These are phyloP conservation scores for Crossocerus cetratus DNA, from an alignment of 2,888 invertebrate genomes.

Conservation along the genomic window DNA sequence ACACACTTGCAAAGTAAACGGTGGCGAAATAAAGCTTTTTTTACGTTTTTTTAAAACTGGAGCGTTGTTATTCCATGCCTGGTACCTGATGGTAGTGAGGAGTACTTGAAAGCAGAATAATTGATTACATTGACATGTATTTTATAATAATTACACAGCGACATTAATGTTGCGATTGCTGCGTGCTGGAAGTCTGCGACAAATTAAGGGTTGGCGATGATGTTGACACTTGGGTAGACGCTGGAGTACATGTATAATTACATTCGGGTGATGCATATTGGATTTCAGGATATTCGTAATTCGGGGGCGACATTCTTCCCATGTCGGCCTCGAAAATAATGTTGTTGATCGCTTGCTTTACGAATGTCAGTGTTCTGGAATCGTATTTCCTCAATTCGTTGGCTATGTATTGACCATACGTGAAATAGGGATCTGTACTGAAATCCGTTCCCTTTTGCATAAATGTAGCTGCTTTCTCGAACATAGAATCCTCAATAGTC, in stretches of 20 bases:
- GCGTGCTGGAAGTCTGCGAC: no score
- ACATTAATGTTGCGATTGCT: no score
- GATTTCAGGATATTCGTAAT: no score
- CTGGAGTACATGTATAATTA: no score
- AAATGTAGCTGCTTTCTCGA: neutral
- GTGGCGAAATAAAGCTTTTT: constrained; percentile 77
- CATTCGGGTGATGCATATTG: no score
- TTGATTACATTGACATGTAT: no score
- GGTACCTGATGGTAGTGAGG: no score
- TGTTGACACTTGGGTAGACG: no score
- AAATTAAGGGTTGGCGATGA: no score
- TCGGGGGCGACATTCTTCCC: neutral
- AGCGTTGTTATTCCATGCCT: neutral
- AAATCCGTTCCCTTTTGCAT: constrained; percentile 3
- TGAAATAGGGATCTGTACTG: constrained; percentile 8
- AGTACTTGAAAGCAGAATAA: no score
- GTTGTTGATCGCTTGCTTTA: constrained; percentile 12
- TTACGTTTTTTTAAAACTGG: constrained; percentile 74
- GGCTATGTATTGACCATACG: constrained; percentile 9
- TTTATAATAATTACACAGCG: no score
- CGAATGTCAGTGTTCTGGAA: constrained; percentile 1
- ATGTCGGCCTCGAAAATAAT: constrained; percentile 16
- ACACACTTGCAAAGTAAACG: constrained; percentile 76
- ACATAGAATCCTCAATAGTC: neutral
- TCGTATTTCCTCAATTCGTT: constrained; percentile 20